Conservation (phyloP, 2,113 vertebrate genomes). For the Orthochromis malagaraziensis region DNA sequence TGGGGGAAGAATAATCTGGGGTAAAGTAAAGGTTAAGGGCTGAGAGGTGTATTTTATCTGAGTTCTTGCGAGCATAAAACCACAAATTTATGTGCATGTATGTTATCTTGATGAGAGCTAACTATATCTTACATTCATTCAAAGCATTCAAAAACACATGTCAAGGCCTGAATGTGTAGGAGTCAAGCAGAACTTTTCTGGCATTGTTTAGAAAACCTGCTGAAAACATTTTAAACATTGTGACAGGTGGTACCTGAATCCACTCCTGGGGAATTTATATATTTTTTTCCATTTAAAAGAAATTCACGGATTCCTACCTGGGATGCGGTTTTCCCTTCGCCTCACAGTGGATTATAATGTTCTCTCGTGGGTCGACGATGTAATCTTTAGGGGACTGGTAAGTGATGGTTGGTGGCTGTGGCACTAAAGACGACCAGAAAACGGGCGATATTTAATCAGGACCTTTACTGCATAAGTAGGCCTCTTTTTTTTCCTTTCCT, state of each 20-base stretch:
- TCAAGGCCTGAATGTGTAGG: not conserved
- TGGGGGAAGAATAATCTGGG: not conserved
- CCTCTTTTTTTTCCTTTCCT: not conserved
- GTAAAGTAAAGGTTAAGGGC: not conserved
- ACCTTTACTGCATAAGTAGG: conserved; percentile 30
- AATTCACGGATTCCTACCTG: conserved; percentile 68
- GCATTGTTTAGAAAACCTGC: not conserved
- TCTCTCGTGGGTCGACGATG: conserved; percentile 93
- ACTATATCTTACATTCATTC: not conserved
- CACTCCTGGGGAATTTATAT: not conserved
- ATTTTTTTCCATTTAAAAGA: not conserved
- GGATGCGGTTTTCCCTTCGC: conserved; percentile 95
- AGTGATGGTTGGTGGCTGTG: conserved; percentile 92
- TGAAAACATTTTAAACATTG: not conserved
- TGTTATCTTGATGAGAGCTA: not conserved
- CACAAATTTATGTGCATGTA: not conserved
- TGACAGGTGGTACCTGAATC: not conserved
- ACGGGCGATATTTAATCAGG: conserved; percentile 18
- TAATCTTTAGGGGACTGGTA: conserved; percentile 96
- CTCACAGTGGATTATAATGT: conserved; percentile 91
- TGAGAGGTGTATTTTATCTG: not conserved
- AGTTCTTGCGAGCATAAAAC: not conserved
- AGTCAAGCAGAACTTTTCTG: not conserved
- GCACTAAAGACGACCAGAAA: conserved; percentile 74
- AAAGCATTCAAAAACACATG: not conserved